Evolutionary conservation across 2,797 vertebrate genomes (phyloP), one percentile per base, ranked within the genome.

Genomic region (Lindbergichthys nudifrons): DNA sequence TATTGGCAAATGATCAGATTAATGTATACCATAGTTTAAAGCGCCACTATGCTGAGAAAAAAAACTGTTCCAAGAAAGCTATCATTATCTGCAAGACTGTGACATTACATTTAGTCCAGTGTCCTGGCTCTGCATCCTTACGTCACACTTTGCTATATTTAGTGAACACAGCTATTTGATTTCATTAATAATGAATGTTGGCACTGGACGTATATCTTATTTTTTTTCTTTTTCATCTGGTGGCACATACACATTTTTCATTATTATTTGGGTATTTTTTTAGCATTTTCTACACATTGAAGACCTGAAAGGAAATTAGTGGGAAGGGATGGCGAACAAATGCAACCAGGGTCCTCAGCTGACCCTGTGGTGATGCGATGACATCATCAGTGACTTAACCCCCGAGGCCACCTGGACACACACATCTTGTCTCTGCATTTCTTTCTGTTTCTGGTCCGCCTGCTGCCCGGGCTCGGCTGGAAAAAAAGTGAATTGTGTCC

Each of bases 401-500:
- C 61, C 53, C 3, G 8, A 64, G 26, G 21, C 43, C 46, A 70
- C 26, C 32, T 74, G 57, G 53, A 51, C 18, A 19, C 59, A 70
- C 66, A 67, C 47, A 77, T 53, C 21, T 76, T 42, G 60, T 50
- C 59, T 82, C 76, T 45, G 11, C 32, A 50, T 75, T 64, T 23
- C 51, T 71, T 50, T 80, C 59, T 63, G 39, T 71, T 75, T 75
- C 41, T 75, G 74, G 70, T 74, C 39, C 64, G 71, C 54, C 69
- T 70, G 52, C 73, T 85, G 77, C 50, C 46, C 12, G 19, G 26
- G 51, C 41, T 64, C 63, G 75, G 62, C 56, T 73, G 26, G 26
- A 36, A 39, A 52, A 1, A 32, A 59, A 69, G 19, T 13, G 65
- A 79, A 79, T 79, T 85, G 58, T 85, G 47, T 79, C 68, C 70